phyloP scores from a whole-genome alignment of 2,888 invertebrate species.

The Parnassius mnemosyne region DNA sequence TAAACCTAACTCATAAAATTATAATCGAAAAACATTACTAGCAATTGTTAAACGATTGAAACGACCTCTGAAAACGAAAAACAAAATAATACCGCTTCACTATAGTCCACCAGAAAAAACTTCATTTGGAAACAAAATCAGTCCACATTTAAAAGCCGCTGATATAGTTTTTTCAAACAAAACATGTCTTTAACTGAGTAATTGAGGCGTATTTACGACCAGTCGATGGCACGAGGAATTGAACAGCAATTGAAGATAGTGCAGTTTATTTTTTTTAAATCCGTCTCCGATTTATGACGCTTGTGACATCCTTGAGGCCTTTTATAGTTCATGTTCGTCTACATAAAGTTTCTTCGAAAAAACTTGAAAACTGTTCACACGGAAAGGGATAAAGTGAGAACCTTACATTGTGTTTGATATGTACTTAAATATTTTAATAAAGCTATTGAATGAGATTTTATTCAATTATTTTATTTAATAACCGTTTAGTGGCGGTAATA shows the following conservation, averaged over 20 bases:
- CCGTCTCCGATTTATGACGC: slow-evolving; percentile 62
- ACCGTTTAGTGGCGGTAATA: too few species aligned
- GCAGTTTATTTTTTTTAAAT: slow-evolving; percentile 53
- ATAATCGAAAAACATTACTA: too few species aligned
- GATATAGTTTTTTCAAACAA: slow-evolving; percentile 56
- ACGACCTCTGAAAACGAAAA: not conserved
- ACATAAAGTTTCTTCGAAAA: slow-evolving; percentile 48
- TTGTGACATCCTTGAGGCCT: slow-evolving; percentile 50
- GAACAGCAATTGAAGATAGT: slow-evolving; percentile 64
- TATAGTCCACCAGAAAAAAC: slow-evolving; percentile 44
- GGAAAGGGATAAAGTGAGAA: slow-evolving; percentile 46
- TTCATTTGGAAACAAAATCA: slow-evolving; percentile 60
- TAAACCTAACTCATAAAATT: too few species aligned
- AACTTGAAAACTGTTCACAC: slow-evolving; percentile 45
- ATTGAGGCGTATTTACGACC: slow-evolving; percentile 74
- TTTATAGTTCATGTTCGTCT: slow-evolving; percentile 51
- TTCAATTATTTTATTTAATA: too few species aligned
- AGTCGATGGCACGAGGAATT: slow-evolving; percentile 54
- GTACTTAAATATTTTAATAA: slow-evolving; percentile 7
- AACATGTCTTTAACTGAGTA: slow-evolving; percentile 63
- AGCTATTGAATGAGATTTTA: not conserved
- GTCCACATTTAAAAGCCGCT: slow-evolving; percentile 44
- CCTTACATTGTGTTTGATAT: slow-evolving; percentile 31
- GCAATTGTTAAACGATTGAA: too few species aligned
- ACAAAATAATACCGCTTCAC: slow-evolving; percentile 38